Evolutionary conservation across 2,113 vertebrate species (phyloP).

Genomic region (Melierax canorus): DNA sequence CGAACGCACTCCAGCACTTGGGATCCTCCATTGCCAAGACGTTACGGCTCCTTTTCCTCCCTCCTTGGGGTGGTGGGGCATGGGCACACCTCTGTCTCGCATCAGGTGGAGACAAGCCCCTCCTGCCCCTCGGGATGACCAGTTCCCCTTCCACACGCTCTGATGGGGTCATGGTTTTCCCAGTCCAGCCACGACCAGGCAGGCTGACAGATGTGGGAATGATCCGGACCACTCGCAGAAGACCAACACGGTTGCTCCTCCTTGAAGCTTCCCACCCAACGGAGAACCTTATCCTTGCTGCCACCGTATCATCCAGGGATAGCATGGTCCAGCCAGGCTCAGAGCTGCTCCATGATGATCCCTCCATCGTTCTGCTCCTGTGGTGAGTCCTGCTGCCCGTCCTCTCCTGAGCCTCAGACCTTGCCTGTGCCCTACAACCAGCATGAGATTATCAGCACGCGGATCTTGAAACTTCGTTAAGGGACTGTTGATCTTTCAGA

Average conservation of each 20-base stretch:
- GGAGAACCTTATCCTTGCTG: neutral
- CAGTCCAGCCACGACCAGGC: neutral
- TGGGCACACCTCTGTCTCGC: neutral
- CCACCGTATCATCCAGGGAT: rapidly evolving
- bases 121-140: neutral
- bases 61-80: neutral
- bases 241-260: rapidly evolving
- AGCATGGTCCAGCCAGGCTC: neutral
- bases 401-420: neutral
- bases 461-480: rapidly evolving
- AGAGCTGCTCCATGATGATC: rapidly evolving
- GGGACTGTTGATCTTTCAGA: neutral
- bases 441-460: rapidly evolving
- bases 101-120: neutral
- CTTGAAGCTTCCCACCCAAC: neutral
- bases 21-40: rapidly evolving
- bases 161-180: rapidly evolving
- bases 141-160: rapidly evolving
- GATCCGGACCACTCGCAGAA: neutral
- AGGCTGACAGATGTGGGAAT: neutral
- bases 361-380: neutral
- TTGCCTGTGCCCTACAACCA: rapidly evolving
- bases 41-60: neutral
- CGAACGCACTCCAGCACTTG: neutral
- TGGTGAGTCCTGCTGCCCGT: neutral